Evolutionary conservation across 2,888 invertebrate genomes (phyloP), one percentile per base, ranked within the genome.

Genomic region (Amorpha juglandis): DNA sequence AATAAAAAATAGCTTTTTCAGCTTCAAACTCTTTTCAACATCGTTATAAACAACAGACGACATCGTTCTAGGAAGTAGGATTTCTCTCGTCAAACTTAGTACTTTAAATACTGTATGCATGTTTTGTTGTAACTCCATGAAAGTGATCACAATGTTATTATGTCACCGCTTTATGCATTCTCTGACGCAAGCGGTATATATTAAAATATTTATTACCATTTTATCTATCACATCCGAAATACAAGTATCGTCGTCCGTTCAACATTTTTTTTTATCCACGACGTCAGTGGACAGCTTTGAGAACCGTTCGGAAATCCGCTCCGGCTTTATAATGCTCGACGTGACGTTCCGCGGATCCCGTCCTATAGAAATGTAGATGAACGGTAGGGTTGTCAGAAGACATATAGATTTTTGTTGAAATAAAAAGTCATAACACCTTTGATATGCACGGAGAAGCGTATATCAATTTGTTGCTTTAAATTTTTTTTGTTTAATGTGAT

Each of bases 271-370:
- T 73, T 79, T 79, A 81, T 81, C 79, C 73, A 74, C 70, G 66
- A 70, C 69, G 69, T 73, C 71, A 75, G 74, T 73, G 58, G 63
- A 38, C 66, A 66, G 78, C 75, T 81, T 75, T 79, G 77, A 81
- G 78, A 71, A 80, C 77, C 79, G 79, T 83, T 84, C 85, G 87
- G 84, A 87, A 82, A 87, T 89, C 87, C 85, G 80, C 73, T 76
- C 70, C 68, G 71, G 81, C 81, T 83, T 84, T 81, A 83, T 84
- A 80, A 83, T 78, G 74, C 74, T 72, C 76, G 74, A 78, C 72
- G 78, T 80, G 80, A 80, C 78, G 76, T 76, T 76, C 74, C 75
- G 73, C 73, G 73, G 72, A 77, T 75, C 76, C 71, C 74, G 68
- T 70, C 76, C 72, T 71, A 77, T 74, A 73, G 74, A 80, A 78